phyloP scores from a whole-genome alignment of 1,140 invertebrate species.

The Apis dorsata region DNA sequence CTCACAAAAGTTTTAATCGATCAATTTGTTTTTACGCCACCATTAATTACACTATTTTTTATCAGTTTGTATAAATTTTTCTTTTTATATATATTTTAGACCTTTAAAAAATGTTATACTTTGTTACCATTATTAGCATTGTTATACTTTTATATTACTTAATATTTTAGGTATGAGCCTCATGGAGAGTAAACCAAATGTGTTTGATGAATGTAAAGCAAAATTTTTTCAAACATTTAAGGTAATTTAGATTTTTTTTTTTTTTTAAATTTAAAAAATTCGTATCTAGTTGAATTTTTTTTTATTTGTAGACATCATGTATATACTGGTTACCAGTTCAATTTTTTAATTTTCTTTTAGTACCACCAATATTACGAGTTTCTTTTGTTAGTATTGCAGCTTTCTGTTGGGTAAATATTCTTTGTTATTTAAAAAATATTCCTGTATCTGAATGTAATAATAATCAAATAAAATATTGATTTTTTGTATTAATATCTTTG shows the following conservation, averaged over 20 bases:
- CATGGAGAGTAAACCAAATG: conserved; percentile 85
- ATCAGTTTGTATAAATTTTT: conserved; percentile 80
- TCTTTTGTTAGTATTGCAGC: conserved; percentile 86
- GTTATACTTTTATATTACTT: neutral
- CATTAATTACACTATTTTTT: conserved; percentile 86
- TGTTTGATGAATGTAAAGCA: conserved; percentile 85
- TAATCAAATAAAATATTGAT: conserved; percentile 28
- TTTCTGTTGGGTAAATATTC: conserved; percentile 89
- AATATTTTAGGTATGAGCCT: conserved; percentile 85
- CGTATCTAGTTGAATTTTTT: neutral
- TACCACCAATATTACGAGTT: conserved; percentile 85
- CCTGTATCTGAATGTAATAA: conserved; percentile 65
- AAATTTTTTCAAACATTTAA: conserved; percentile 88
- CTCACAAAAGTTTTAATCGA: conserved; percentile 87
- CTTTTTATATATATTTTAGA: neutral
- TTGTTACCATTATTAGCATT: neutral
- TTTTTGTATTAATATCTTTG: neutral
- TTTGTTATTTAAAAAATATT: conserved; percentile 87
- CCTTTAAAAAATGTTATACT: neutral
- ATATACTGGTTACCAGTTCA: conserved; percentile 90
- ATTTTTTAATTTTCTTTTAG: conserved; percentile 86
- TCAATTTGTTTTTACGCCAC: conserved; percentile 88
- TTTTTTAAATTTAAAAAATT: neutral
- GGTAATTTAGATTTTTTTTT: conserved; percentile 63
- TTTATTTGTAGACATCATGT: conserved; percentile 82